phyloP scores from a whole-genome alignment of 2,888 invertebrate species.

The Prenolepis imparis region DNA sequence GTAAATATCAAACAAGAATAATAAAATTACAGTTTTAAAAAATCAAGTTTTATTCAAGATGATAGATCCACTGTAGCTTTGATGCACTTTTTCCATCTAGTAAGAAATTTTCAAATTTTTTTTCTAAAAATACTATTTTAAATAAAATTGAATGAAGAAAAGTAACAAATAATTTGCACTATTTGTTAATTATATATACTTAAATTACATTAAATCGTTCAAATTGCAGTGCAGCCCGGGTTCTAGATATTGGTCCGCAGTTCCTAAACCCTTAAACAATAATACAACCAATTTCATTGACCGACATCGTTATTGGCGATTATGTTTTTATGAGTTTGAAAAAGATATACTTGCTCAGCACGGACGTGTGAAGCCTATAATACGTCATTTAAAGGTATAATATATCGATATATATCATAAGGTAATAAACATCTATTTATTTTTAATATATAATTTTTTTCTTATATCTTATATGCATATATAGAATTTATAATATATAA shows the following conservation, averaged over 20 bases:
- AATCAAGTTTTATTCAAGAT: not conserved
- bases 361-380: constrained; percentile 78
- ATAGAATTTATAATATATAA: not conserved
- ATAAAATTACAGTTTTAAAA: not conserved
- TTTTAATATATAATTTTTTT: not conserved
- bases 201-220: not conserved
- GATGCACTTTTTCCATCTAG: not conserved
- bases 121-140: not conserved
- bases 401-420: not conserved
- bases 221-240: not conserved
- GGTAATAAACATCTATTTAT: constrained; percentile 8
- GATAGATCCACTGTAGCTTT: not conserved
- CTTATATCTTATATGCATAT: too few species aligned
- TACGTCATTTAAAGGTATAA: constrained; percentile 79
- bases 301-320: constrained; percentile 87
- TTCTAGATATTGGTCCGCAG: constrained; percentile 85
- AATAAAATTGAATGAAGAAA: not conserved
- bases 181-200: not conserved
- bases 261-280: constrained; percentile 85
- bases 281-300: not conserved
- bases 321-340: constrained; percentile 88
- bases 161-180: not conserved
- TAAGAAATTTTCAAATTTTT: not conserved
- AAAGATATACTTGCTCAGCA: constrained; percentile 85
- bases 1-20: not conserved